Evolutionary conservation across 1,140 invertebrate species (phyloP).

Genomic region (Nasonia giraulti): DNA sequence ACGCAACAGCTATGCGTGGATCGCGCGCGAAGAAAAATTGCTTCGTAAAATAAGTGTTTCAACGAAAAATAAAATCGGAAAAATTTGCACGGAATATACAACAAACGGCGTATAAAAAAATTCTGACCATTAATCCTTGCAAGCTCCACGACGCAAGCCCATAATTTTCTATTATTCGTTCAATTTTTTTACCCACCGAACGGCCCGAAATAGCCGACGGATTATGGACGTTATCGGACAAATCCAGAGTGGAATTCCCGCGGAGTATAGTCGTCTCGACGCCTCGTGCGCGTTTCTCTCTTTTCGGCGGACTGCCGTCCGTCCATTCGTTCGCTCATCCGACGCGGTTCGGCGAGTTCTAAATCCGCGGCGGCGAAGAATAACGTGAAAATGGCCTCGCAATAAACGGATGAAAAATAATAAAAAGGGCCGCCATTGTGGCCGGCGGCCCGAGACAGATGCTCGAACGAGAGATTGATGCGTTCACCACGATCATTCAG

Average conservation of each 20-base stretch:
- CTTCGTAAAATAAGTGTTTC: not conserved
- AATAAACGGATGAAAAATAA: constrained; percentile 32
- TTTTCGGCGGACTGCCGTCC: not conserved
- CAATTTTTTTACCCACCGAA: not conserved
- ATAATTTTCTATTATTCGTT: not conserved
- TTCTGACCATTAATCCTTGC: not conserved
- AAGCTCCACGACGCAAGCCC: not conserved
- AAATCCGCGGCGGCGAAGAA: constrained; percentile 36
- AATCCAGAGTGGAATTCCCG: constrained; percentile 6
- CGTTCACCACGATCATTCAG: not conserved
- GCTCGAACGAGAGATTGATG: not conserved
- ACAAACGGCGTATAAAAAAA: not conserved
- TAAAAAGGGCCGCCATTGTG: not conserved
- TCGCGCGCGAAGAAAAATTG: no score
- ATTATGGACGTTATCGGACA: constrained; percentile 37
- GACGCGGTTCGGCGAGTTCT: not conserved
- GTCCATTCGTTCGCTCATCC: not conserved
- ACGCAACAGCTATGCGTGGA: not conserved
- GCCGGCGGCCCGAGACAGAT: not conserved
- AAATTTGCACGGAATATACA: no score
- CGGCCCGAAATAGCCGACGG: not conserved
- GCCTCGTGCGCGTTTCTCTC: not conserved
- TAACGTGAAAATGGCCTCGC: constrained; percentile 37
- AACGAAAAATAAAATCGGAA: no score
- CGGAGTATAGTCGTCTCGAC: not conserved